These are phyloP conservation scores for Achlya flavicornis DNA, from an alignment of 2,888 invertebrate species.

Conservation along the genomic window DNA sequence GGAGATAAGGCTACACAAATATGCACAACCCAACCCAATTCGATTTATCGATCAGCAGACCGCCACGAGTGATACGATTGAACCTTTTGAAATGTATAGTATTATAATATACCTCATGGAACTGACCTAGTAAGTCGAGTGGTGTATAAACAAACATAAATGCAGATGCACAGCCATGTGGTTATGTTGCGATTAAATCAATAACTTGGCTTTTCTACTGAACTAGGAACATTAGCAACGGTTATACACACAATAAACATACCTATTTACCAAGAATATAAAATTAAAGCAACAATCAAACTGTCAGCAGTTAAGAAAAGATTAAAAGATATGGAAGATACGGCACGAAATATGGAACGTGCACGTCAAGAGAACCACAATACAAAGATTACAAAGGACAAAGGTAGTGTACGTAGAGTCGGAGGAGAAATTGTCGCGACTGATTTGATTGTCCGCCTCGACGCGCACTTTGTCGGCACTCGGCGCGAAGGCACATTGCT, in stretches of 20 bases:
- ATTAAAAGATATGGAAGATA: constrained; percentile 3
- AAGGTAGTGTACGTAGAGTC: constrained; percentile 37
- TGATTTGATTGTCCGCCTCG: constrained; percentile 70
- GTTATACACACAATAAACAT: background rate
- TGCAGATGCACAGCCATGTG: constrained; percentile 60
- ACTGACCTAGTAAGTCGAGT: constrained; percentile 63
- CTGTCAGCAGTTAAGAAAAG: constrained; percentile 6
- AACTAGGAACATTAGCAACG: background rate
- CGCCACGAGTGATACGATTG: constrained; percentile 44
- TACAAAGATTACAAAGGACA: constrained; percentile 44
- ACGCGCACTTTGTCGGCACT: constrained; percentile 69
- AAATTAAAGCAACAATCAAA: constrained; percentile 9
- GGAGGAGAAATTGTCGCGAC: constrained; percentile 65
- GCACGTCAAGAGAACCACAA: constrained; percentile 26
- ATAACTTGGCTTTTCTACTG: background rate
- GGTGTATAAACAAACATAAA: constrained; percentile 50
- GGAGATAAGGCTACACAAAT: constrained; percentile 66
- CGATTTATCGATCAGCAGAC: constrained; percentile 56
- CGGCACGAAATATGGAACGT: constrained; percentile 17
- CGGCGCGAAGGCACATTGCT: constrained; percentile 19
- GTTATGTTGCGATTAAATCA: constrained; percentile 29
- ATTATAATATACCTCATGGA: constrained; percentile 47
- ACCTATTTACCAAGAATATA: background rate
- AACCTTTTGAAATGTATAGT: constrained; percentile 60
- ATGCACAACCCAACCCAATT: constrained; percentile 65